Evolutionary conservation across 2,888 invertebrate species (phyloP).

Genomic region (Drosophila atripex): DNA sequence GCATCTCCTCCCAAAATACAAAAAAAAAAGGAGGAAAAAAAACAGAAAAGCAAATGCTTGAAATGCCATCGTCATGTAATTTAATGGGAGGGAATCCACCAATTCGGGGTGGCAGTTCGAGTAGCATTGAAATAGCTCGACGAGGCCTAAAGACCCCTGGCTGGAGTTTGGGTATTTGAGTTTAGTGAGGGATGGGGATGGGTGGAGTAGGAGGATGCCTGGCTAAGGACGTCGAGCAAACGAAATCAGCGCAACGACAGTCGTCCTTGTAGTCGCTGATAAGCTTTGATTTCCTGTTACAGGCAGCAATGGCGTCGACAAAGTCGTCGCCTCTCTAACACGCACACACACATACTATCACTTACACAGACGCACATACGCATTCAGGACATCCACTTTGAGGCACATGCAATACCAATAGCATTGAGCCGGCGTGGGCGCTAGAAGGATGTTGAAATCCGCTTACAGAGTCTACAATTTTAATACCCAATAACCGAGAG

Average conservation of each 20-base stretch:
- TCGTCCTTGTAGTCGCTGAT: constrained; percentile 50
- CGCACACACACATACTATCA: constrained; percentile 12
- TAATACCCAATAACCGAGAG: constrained; percentile 40
- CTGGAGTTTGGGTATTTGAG: constrained; percentile 10
- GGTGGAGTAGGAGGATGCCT: neutral
- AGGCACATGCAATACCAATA: constrained; percentile 34
- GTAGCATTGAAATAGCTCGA: constrained; percentile 38
- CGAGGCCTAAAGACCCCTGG: constrained; percentile 32
- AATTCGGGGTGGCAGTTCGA: constrained; percentile 38
- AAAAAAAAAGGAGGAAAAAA: constrained; percentile 17
- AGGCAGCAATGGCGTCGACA: constrained; percentile 47
- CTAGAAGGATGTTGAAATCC: constrained; percentile 47
- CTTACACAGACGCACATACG: neutral
- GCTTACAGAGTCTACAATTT: constrained; percentile 45
- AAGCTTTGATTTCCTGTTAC: constrained; percentile 56
- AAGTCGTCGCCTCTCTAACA: constrained; percentile 42
- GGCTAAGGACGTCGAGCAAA: constrained; percentile 28
- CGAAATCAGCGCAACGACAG: constrained; percentile 52
- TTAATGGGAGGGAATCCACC: constrained; percentile 47
- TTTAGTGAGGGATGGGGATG: neutral
- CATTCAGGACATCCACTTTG: constrained; percentile 11
- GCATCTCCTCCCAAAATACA: constrained; percentile 21
- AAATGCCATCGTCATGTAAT: constrained; percentile 55
- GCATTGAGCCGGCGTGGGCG: constrained; percentile 30
- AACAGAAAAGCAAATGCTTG: constrained; percentile 32